These are phyloP conservation scores for Agonum fuliginosum DNA, from an alignment of 2,888 invertebrate species.

Conservation along the genomic window DNA sequence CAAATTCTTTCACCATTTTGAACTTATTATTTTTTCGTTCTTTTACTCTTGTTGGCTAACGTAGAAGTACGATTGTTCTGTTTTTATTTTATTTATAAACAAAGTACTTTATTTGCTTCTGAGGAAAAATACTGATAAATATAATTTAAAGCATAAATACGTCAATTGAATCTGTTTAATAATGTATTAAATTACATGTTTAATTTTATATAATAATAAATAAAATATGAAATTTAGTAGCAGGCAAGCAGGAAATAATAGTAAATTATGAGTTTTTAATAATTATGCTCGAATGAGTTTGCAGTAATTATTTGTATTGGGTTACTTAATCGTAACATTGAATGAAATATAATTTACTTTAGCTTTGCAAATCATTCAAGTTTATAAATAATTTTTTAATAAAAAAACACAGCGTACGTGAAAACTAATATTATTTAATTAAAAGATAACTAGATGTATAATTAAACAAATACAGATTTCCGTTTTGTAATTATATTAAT, in stretches of 20 bases:
- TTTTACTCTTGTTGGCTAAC: too few species aligned
- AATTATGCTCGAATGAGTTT: neutral
- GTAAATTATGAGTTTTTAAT: conserved; percentile 1
- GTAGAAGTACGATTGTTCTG: neutral
- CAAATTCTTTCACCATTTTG: conserved; percentile 11
- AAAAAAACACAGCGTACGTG: too few species aligned
- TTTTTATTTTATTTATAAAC: neutral
- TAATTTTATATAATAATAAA: conserved; percentile 21
- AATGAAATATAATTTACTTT: conserved; percentile 2
- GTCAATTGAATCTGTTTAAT: neutral
- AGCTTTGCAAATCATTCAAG: conserved; percentile 1
- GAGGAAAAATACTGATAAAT: neutral
- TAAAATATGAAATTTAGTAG: conserved; percentile 10
- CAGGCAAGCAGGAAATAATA: neutral
- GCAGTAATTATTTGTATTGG: neutral
- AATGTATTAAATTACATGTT: neutral
- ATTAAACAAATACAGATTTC: too few species aligned
- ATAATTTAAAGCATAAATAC: conserved; percentile 1
- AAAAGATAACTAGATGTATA: too few species aligned
- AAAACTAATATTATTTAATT: too few species aligned
- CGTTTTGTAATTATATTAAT: too few species aligned
- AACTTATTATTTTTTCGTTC: too few species aligned
- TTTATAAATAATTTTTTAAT: conserved; percentile 3
- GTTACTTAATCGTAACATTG: neutral
- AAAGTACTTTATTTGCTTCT: neutral